Base-by-base conservation (phyloP, 2,113 vertebrate species). In the Stercorarius parasiticus region DNA sequence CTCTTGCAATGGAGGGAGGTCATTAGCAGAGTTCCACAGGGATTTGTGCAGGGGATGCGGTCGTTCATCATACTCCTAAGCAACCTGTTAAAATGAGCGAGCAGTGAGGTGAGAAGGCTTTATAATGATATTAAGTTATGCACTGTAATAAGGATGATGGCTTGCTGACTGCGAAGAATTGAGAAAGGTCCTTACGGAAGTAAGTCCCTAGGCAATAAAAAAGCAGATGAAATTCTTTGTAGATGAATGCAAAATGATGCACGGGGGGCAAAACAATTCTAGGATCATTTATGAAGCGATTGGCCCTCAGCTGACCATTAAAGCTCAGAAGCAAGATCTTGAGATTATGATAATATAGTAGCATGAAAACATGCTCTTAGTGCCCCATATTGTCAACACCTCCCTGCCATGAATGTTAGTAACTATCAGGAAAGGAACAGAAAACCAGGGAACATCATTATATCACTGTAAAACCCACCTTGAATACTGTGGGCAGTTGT, bases 81-180 rank as follows among this genome's bases (percentile, higher is more conserved):
- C 62, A 96, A 91, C 61, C 38, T 53, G 12, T 43, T 72, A 94
- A 95, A 91, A 89, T 50, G 78, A 40, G 47, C 42, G 49, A 96
- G 86, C 47, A 89, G 89, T 53, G 91, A 91, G 69, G 69, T 93
- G 65, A 87, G 53, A 91, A 83, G 78, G 73, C 65, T 94, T 84
- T 79, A 64, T 87, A 96, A 96, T 79, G 47, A 84, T 93, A 87
- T 71, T 94, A 96, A 91, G 56, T 93, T 91, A 96, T 53, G 45
- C 89, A 56, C 45, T 84, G 86, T 89, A 88, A 89, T 95, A 93
- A 84, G 81, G 38, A 93, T 79, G 89, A 89, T 67, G 73, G 42
- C 65, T 92, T 90, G 76, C 91, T 96, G 89, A 66, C 80, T 78
- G 47, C 25, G 52, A 93, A 82, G 89, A 96, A 87, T 10, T 87